phyloP scores from a whole-genome alignment of 1,140 invertebrate species.

The Drosophila ogumai region DNA sequence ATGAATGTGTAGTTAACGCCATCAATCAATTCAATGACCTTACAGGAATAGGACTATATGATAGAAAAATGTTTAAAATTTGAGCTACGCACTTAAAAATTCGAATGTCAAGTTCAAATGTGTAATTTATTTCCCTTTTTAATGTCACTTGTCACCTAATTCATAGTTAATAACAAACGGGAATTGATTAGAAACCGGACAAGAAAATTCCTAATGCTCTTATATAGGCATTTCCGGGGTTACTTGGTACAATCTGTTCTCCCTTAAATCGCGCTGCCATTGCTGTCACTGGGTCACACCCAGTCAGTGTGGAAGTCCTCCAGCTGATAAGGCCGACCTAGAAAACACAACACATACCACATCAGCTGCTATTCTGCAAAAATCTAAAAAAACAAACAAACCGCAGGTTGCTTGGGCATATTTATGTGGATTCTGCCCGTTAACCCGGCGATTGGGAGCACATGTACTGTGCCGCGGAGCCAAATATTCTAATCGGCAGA shows the following conservation, averaged over 20 bases:
- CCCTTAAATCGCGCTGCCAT: constrained; percentile 3
- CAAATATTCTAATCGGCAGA: constrained; percentile 44
- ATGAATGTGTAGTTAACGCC: no score
- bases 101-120: constrained; percentile 7
- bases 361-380: constrained; percentile 32
- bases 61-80: neutral
- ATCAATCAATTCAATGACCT: neutral
- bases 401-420: neutral
- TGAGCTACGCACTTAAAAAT: neutral
- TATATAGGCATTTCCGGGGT: constrained; percentile 17
- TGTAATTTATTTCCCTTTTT: neutral
- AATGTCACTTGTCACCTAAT: constrained; percentile 1
- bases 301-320: constrained; percentile 19
- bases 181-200: constrained; percentile 1
- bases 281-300: constrained; percentile 22
- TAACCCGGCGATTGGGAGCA: constrained; percentile 33
- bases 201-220: neutral
- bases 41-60: neutral
- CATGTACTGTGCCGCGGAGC: constrained; percentile 15
- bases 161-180: neutral
- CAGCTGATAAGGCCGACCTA: constrained; percentile 18
- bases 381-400: constrained; percentile 29
- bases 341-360: constrained; percentile 14
- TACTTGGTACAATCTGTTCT: constrained; percentile 18
- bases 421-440: constrained; percentile 32